A percentile compares a stretch with the other conserved stretches of the same genome.
phyloP scores from a whole-genome alignment of 2,113 vertebrate genomes.

The Notechis scutatus region DNA sequence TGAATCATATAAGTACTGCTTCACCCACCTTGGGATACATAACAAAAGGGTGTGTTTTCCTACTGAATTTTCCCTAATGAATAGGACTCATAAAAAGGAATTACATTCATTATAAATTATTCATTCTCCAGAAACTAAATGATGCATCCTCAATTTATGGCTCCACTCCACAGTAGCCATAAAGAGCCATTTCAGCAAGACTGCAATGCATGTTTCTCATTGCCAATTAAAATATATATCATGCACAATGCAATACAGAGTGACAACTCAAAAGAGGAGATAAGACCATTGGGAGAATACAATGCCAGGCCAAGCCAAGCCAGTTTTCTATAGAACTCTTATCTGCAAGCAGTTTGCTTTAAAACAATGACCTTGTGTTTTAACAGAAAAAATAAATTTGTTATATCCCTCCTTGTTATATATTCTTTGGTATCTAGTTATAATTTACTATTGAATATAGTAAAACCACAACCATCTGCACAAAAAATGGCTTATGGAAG shows the following conservation, averaged over 20 bases:
- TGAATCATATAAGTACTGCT: constrained; percentile 25
- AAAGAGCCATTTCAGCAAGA: constrained; percentile 40
- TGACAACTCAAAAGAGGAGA: constrained; percentile 42
- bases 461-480: not conserved
- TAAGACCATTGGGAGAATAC: constrained; percentile 50
- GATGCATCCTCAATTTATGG: constrained; percentile 37
- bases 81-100: constrained; percentile 42
- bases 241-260: constrained; percentile 43
- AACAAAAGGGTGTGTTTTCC: constrained; percentile 3
- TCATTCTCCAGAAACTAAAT: constrained; percentile 34
- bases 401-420: not conserved
- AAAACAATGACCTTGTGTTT: constrained; percentile 48
- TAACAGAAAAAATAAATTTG: not conserved
- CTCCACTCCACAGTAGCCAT: constrained; percentile 36
- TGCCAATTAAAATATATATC: constrained; percentile 59
- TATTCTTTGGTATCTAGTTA: not conserved
- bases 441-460: not conserved
- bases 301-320: constrained; percentile 37
- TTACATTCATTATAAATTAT: constrained; percentile 51
- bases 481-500: not conserved
- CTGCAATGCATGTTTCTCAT: constrained; percentile 45
- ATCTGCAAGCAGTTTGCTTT: constrained; percentile 39
- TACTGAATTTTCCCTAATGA: constrained; percentile 34
- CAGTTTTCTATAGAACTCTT: constrained; percentile 38
- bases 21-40: not conserved